Evolutionary conservation across 37 sponge, comb jelly and placozoan species (phyloP), one percentile per base, ranked within the genome.

Genomic region (Mnemiopsis leidyi): DNA sequence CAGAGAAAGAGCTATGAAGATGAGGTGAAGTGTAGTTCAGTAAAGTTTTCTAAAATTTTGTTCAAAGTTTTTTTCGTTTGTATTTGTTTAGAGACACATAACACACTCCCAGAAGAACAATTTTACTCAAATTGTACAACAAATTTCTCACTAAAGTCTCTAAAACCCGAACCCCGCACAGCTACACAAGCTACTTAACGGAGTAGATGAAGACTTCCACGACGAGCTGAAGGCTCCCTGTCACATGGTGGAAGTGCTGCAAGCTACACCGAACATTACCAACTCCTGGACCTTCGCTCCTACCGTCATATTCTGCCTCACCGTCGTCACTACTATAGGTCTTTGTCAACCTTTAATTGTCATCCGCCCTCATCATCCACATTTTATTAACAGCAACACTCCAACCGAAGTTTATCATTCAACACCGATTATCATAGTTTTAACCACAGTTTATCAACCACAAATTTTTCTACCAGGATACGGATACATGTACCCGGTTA

Each of bases 281-380:
- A 85, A 85, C 61, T 40, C 90, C n/a, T 85, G 90, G 90, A 85
- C 90, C 33, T 85, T 85, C 61, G 90, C 90, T 29, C 90, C 90
- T 0, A 85, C 90, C 9, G 90, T 85, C 48, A 85, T 85, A 38
- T 85, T 85, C 90, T 85, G 90, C 39, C 90, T 85, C 25, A 85
- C 90, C 0, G 90, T 85, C 90, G 90, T 85, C 29, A 85, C 90
- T 18, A 85, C 90, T 16, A 85, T 85, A 38, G 90, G 90, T 85
- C 3, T 9, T 34, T n/a, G n/a, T n/a, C n/a, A n/a, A n/a, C n/a
- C n/a, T n/a, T n/a, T n/a, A n/a, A n/a, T n/a, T n/a, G n/a, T n/a
- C n/a, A n/a, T 48, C 13, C 61, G 5, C 5, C 61, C 5, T 48
- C 13, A 48, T 48, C 5, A 48, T 48, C 61, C 13, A 48, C 61